Percentiles rank a stretch among this genome's conserved stretches.
Evolutionary conservation across 2,888 invertebrate species (phyloP).

Genomic region (Torymus aiolomorphi): DNA sequence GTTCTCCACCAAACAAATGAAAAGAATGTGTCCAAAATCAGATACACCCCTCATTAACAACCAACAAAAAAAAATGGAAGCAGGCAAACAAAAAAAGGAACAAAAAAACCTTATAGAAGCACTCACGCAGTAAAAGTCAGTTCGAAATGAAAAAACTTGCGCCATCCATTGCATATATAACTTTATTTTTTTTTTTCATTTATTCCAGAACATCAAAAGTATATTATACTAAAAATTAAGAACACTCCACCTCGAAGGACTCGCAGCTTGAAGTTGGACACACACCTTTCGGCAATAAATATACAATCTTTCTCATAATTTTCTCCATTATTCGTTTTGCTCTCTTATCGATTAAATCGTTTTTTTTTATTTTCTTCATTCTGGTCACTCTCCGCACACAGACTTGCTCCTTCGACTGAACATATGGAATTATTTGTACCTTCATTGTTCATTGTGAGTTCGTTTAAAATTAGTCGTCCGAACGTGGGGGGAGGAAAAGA

Average conservation of each 20-base stretch:
- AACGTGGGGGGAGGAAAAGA: constrained; percentile 4
- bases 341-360: constrained; percentile 28
- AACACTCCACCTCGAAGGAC: constrained; percentile 56
- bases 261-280: constrained; percentile 56
- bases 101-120: neutral
- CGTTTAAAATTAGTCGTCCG: constrained; percentile 21
- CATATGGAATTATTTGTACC: constrained; percentile 57
- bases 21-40: constrained; percentile 62
- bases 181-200: constrained; percentile 54
- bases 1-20: constrained; percentile 53
- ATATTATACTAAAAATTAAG: constrained; percentile 58
- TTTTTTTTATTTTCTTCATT: constrained; percentile 60
- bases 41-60: neutral
- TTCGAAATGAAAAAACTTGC: neutral
- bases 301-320: constrained; percentile 45
- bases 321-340: neutral
- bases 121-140: neutral
- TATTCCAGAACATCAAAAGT: constrained; percentile 59
- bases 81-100: neutral
- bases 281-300: constrained; percentile 53
- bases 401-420: constrained; percentile 55
- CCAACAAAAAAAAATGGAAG: neutral
- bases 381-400: constrained; percentile 58
- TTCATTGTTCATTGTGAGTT: constrained; percentile 38
- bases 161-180: constrained; percentile 55